A percentile compares a stretch with the other conserved stretches of the same genome.
Evolutionary conservation across 2,888 invertebrate genomes (phyloP).

Genomic region (Dysmachus trigonus): DNA sequence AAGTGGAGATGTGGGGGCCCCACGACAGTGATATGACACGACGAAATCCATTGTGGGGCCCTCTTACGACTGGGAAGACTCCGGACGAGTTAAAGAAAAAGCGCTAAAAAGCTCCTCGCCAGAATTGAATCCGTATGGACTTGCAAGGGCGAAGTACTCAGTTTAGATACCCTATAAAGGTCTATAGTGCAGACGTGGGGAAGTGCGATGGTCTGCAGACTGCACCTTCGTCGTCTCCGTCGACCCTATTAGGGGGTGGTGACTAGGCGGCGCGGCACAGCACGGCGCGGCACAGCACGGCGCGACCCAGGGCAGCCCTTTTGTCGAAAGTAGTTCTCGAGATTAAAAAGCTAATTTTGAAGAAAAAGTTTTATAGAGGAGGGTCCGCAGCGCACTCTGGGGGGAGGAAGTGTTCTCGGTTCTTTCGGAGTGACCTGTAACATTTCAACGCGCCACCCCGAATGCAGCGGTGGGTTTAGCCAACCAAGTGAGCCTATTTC

Average conservation of each 20-base stretch:
- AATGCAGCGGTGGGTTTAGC: neutral
- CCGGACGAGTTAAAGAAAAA: neutral
- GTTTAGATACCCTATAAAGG: neutral
- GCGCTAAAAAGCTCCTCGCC: neutral
- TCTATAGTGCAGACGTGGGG: neutral
- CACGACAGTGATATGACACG: conserved; percentile 20
- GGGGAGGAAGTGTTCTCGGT: conserved; percentile 10
- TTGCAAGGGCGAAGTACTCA: conserved; percentile 24
- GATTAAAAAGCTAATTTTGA: conserved; percentile 34
- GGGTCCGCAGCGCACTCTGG: conserved; percentile 4
- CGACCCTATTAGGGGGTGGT: conserved; percentile 16
- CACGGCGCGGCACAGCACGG: neutral
- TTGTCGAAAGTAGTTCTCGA: conserved; percentile 27
- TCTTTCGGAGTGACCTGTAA: conserved; percentile 26
- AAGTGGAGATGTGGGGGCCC: neutral
- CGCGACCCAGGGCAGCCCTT: neutral
- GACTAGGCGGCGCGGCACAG: neutral
- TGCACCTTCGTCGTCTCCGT: neutral
- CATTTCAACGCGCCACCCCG: neutral
- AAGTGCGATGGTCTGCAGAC: neutral
- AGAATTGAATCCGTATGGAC: conserved; percentile 5
- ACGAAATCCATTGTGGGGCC: conserved; percentile 19
- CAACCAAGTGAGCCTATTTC: conserved; percentile 20
- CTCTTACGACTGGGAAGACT: neutral
- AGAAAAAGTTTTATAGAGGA: conserved; percentile 1